Base-by-base conservation (phyloP, 2,797 vertebrate species). In the Myripristis jacobus region DNA sequence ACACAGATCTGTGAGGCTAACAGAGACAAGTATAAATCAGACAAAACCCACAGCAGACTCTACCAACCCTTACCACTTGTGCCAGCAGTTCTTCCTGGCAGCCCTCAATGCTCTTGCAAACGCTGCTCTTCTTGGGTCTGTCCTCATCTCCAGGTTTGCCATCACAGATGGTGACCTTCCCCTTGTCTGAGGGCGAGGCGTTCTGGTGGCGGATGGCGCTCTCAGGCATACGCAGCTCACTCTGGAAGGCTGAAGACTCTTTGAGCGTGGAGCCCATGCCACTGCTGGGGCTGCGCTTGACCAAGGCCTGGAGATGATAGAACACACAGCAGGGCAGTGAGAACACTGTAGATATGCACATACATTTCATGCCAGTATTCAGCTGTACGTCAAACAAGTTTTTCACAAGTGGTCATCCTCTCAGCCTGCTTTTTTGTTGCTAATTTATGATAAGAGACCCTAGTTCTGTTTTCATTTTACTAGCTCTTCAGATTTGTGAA, bases 281-380 rank as follows among this genome's bases (percentile, higher is more conserved):
- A 8, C 97, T 98, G 92, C 97, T 99, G 34, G 98, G 98, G 66
- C 98, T 98, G 84, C 98, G 95, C 81, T 99, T 99, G 66, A 99
- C 97, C 89, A 99, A 66, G 0, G 98, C 98, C 98, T 99, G 64
- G 43, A 44, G 55, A 75, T n/a, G 29, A 66, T 10, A 43, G 0
- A 63, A 69, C 55, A 80, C 21, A 75, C 24, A 69, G 41, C 0
- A 53, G 10, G 53, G 21, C 59, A 81, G 48, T 73, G n/a, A 74
- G 75, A 70, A 76, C 44, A 60, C 15, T 8, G 24, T 11, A 22
- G 7, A 46, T 18, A 46, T 27, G 3, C 11, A 34, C 22, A 34
- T 16, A 3, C 2, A 55, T 1, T 44, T 51, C 18, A 63, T 18
- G 16, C 9, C 7, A 31, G 1, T 60, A 24, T 38, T 41, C 56